Base-by-base conservation (phyloP, 2,888 invertebrate genomes). In the Anoncus sp. region DNA sequence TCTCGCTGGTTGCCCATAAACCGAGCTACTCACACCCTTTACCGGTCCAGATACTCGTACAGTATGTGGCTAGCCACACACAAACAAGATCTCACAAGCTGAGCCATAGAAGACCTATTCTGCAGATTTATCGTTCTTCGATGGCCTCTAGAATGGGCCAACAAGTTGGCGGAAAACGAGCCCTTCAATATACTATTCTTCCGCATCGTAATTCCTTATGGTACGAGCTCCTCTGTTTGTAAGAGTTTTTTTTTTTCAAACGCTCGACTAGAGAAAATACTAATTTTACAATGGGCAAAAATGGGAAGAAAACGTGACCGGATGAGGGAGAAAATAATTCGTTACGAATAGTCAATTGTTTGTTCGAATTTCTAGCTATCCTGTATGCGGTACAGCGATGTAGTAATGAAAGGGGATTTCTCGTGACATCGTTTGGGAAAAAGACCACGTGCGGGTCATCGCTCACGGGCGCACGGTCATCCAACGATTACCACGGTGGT, bases 151-250 rank as follows among this genome's bases (percentile, higher is more conserved):
- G 87, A 88, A 89, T 87, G 85, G 87, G 60, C 90, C 89, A 90
- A 90, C 90, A 91, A 91, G 90, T 90, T 90, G 90, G 84, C 87
- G 89, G 88, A 87, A 89, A 89, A 89, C 73, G 77, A 79, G 69
- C 35, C 51, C 20, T 60, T 77, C n/a, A n/a, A n/a, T n/a, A 73
- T 45, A 66, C 60, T 74, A 69, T 31, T 57, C 71, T 73, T 75
- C 72, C 70, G 55, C 57, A 51, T 35, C 65, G 20, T 49, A 24
- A 43, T 55, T 47, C 35, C 47, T 62, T 35, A 40, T 49, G 45
- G 4, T 16, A 20, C 16, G 7, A 12, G 18, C 2, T 18, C 14
- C 10, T 63, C 35, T 27, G 38, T 14, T 27, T 31, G 22, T n/a
- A n/a, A 38, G 2, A 53, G 20, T 24, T 40, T n/a, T 66, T 49